Evolutionary conservation across 2,113 vertebrate genomes (phyloP), one percentile per base, ranked within the genome.

Genomic region (Phrynocephalus versicolor): DNA sequence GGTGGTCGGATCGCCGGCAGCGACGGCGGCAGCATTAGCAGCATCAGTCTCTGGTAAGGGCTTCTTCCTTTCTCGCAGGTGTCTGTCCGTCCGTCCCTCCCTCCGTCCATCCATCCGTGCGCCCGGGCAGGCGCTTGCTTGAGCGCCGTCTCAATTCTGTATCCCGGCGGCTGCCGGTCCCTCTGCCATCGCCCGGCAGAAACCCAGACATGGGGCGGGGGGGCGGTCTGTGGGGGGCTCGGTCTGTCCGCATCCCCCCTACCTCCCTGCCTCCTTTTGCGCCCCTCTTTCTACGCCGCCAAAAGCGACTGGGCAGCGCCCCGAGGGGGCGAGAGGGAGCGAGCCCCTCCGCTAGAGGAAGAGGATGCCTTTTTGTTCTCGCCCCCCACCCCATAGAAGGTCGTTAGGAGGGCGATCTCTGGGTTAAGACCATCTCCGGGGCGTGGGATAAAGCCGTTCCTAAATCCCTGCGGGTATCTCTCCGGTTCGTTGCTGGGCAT

Each of bases 21-120:
- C 89, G n/a, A 5, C n/a, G 18, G n/a, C 35, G 3, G 62, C 84
- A 33, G 67, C 74, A 45, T 86, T 91, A 72, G 87, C 90, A 35
- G 15, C 39, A 23, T 30, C 41, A 3, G 62, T 83, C 14, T 67
- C 92, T 91, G 94, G 94, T 95, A 93, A 91, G 93, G 45, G 51
- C 58, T 25, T 45, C 18, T 5, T 73, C 55, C 23, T 23, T 58
- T 65, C 2, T 67, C 78, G 39, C 83, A 5, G 58, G n/a, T 83
- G 37, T 62, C 2, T 0, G 2, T 0, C 0, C 18, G 1, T 39
- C 51, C 37, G 30, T n/a, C n/a, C n/a, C 77, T 73, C 41, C 57
- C 27, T 45, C 33, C 73, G 8, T 64, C 62, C 62, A 30, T 65
- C 62, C 62, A 23, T 25, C 21, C 25, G 1, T 3, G 16, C 9